Evolutionary conservation across 2,113 vertebrate species (phyloP).

Genomic region (Cyanoramphus novaezelandiae): DNA sequence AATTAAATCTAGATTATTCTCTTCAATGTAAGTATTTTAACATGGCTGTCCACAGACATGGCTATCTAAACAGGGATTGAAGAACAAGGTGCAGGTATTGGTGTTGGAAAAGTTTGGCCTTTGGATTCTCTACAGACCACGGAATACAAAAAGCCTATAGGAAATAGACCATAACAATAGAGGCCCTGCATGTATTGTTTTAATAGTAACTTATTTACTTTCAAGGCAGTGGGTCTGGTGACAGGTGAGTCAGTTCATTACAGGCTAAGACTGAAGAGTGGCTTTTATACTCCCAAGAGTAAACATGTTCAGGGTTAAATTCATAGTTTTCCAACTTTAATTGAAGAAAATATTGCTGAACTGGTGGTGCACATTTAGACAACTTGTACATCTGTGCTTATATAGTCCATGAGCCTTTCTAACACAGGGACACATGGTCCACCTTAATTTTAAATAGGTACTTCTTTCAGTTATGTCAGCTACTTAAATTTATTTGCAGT

Average conservation of each 20-base stretch:
- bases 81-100: not conserved
- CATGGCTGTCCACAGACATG: not conserved
- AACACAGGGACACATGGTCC: slow-evolving; percentile 60
- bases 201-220: not conserved
- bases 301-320: not conserved
- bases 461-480: slow-evolving; percentile 81
- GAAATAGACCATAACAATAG: not conserved
- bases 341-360: not conserved
- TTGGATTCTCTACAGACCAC: not conserved
- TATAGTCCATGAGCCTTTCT: not conserved
- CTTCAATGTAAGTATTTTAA: not conserved
- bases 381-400: not conserved
- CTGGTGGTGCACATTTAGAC: not conserved
- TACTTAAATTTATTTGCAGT: slow-evolving; percentile 87
- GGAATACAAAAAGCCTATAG: not conserved
- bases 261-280: not conserved
- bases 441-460: slow-evolving; percentile 84
- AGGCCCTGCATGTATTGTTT: not conserved
- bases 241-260: not conserved
- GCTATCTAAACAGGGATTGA: not conserved
- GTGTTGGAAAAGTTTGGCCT: not conserved
- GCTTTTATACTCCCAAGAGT: not conserved
- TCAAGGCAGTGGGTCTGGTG: not conserved
- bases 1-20: not conserved
- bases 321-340: not conserved